These are phyloP conservation scores for Rhinella marina DNA, from an alignment of 2,797 vertebrate species.

Conservation along the genomic window DNA sequence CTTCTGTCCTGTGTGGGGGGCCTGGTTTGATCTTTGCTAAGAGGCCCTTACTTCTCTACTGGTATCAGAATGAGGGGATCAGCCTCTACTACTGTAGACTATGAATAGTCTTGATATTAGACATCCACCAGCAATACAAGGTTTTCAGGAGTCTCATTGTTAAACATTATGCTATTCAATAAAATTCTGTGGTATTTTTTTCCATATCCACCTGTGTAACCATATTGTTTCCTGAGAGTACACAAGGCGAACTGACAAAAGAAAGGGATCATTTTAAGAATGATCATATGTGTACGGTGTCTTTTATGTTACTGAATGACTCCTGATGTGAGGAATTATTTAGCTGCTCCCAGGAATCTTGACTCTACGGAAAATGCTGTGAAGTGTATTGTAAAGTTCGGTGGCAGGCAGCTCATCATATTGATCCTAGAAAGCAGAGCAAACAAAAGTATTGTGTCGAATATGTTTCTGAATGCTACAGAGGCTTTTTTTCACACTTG, in stretches of 20 bases:
- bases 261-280: constrained; percentile 10
- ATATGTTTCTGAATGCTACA: constrained; percentile 11
- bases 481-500: background rate
- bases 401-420: constrained; percentile 27
- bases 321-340: constrained; percentile 22
- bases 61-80: background rate
- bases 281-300: constrained; percentile 6
- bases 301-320: constrained; percentile 28
- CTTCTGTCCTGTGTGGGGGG: no score
- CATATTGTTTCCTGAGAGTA: constrained; percentile 6
- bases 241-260: constrained; percentile 6
- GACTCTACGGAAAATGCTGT: background rate
- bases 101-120: background rate
- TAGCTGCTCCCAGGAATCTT: constrained; percentile 25
- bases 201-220: background rate
- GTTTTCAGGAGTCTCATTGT: background rate
- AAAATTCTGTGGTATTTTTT: background rate
- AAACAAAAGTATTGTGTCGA: constrained; percentile 33
- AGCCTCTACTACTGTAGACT: background rate
- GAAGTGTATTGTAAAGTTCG: constrained; percentile 5
- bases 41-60: no score
- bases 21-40: no score
- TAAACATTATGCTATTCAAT: constrained; percentile 17
- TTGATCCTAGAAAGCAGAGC: constrained; percentile 36
- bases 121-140: background rate